Evolutionary conservation across 2,888 invertebrate species (phyloP).

Genomic region (Dasypogon diadema): DNA sequence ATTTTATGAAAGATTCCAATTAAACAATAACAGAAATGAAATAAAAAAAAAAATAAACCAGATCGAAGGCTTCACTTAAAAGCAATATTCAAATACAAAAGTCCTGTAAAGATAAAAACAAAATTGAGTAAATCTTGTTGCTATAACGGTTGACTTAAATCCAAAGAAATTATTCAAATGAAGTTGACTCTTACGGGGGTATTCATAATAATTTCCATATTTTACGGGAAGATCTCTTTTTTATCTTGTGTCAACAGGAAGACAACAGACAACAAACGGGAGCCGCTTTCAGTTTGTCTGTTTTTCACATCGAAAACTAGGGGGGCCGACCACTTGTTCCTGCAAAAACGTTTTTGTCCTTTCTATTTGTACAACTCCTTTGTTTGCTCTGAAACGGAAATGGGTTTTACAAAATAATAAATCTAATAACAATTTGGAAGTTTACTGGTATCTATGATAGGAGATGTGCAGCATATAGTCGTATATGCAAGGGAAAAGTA

Average conservation of each 20-base stretch:
- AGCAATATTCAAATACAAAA: neutral
- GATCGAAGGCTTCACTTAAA: too few species aligned
- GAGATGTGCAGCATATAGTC: neutral
- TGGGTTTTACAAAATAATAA: constrained; percentile 16
- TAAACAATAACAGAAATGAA: too few species aligned
- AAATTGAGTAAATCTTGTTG: neutral
- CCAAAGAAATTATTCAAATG: constrained; percentile 8
- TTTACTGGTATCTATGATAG: neutral
- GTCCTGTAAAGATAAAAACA: neutral
- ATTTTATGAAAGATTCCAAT: too few species aligned
- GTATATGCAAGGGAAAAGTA: neutral
- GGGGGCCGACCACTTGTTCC: neutral
- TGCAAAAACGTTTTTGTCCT: neutral
- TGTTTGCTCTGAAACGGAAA: neutral
- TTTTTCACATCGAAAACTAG: neutral
- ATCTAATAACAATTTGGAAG: constrained; percentile 16
- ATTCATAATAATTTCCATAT: constrained; percentile 13
- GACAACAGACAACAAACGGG: neutral
- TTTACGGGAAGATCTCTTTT: constrained; percentile 3
- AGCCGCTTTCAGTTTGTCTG: neutral
- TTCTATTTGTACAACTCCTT: neutral
- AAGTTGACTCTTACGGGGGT: constrained; percentile 7
- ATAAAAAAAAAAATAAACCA: too few species aligned
- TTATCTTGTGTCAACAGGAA: constrained; percentile 8
- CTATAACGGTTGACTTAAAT: neutral